Evolutionary conservation across 2,113 vertebrate genomes (phyloP), one percentile per base, ranked within the genome.

Genomic region (Triplophysa siluroides): DNA sequence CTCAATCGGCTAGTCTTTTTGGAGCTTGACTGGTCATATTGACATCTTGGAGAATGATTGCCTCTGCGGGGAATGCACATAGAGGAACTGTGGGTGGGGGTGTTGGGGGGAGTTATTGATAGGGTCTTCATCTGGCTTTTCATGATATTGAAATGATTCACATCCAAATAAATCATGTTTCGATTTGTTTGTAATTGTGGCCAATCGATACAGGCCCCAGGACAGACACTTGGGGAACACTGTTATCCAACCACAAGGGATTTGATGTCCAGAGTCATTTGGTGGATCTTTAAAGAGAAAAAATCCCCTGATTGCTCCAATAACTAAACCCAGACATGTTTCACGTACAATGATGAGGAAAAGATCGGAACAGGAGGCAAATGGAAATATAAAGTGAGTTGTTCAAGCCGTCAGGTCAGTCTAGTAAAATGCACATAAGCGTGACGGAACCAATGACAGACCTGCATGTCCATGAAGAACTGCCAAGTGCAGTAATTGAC

Each of bases 171-270:
- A 98, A 99, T 98, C 97, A 98, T 95, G 95, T 97, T 98, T 98
- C 97, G 96, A 98, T 99, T 98, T 96, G 95, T 95, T 98, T 94
- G 95, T 98, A 99, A 99, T 98, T 98, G 96, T 60, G 94, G 89
- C 92, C 89, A 92, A 98, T 98, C 95, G 94, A 99, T 98, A 94
- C 93, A 91, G 88, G 90, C 90, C 94, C 91, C 90, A 88, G 90
- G 86, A 93, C 91, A 82, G 92, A 88, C 92, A 91, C 91, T 87
- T 83, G 88, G 93, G 90, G 93, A 92, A 82, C 84, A 86, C 89
- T 83, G 86, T 87, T 93, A 66, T 90, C 76, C 82, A 87, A 26
- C 83, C 88, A 86, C 64, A 87, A 92, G 54, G 83, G 67, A 78
- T 24, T 69, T 81, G 86, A 90, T 65, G 45, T 76, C 74, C 45